Evolutionary conservation across 1,140 invertebrate species (phyloP), one percentile per base, ranked within the genome.

Genomic region (Lucilia cuprina): DNA sequence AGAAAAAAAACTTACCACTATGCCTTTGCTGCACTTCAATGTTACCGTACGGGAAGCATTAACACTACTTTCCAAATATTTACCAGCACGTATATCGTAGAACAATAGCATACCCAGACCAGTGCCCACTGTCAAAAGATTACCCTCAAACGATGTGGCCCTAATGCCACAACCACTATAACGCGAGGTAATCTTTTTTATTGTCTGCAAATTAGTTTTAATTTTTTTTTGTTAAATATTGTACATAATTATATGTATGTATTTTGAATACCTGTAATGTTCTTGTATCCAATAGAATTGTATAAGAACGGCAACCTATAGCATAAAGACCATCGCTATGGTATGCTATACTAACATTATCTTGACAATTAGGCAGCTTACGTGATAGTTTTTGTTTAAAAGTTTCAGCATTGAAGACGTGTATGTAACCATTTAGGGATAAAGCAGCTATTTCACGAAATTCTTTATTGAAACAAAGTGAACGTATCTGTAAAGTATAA

Each of bases 261-360:
- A 19, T 35, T n/a, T 70, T 21, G 21, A 70, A 70, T 83, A 94
- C 93, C 89, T 98, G 96, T 65, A 98, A 92, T 47, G 96, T 97
- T 86, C 97, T 93, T 35, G 96, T 95, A 91, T 99, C 98, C 65
- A 99, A 92, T 10, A 99, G 91, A 65, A 98, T 93, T 3, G 98
- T 98, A 90, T 98, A 97, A 55, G 97, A 98, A 85, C 97, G 95
- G 88, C 97, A 98, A 25, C 98, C 98, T 74, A 99, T 95, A 3
- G 97, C 97, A 92, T 99, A 99, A 10, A 96, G 92, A 34, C 96
- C 96, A 87, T 94, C 94, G 85, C 96, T 95, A 90, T 97, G 95
- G 50, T 95, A 90, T 55, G 97, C 95, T 86, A 99, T 93, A 91
- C 98, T 99, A 1, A 98, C 97, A 91, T 98, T 97, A 91, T 99